Base-by-base conservation (phyloP, 1,140 invertebrate genomes). In the Protaetia brevitarsis region DNA sequence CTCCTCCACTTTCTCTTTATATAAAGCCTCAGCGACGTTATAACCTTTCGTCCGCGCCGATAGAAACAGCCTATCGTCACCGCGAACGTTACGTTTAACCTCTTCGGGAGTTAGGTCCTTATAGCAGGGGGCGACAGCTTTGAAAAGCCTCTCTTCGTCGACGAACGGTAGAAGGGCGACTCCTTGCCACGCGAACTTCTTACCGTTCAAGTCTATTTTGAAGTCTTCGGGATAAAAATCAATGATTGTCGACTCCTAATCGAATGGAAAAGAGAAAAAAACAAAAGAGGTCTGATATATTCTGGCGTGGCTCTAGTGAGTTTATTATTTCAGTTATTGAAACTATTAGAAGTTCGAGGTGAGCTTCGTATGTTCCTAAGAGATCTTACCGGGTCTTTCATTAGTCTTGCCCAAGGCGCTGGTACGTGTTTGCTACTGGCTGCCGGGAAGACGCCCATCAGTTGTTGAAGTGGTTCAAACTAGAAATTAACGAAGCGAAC, bases 211-310 rank as follows among this genome's bases (percentile, higher is more conserved):
- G 83, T 99, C 98, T 67, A 98, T 97, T 81, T 96, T 97, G 79
- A 99, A 99, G 77, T 99, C 94, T 77, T 88, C 89, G 0, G 98
- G 98, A 82, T 99, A 99, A 81, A 99, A 99, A 80, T 99, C 98
- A 70, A 99, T 98, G 45, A 99, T 99, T 0, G 92, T 80, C 0
- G 97, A 99, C 71, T 91, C 88, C 90, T 94, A 64, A 65, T 30
- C 10, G 7, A 68, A 74, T 28, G 16, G 51, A 68, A 66, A 56
- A 13, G 45, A 29, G 7, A 63, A 68, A 45, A 13, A 62, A 30
- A 72, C 70, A 59, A 30, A 0, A 51, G 64, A 31, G 29, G 26
- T 23, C 5, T 23, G n/a, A n/a, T n/a, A n/a, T n/a, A n/a, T n/a
- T n/a, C n/a, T n/a, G n/a, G 27, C 3, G n/a, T 45, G 37, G 64